Evolutionary conservation across 1,140 invertebrate genomes (phyloP), one percentile per base, ranked within the genome.

Genomic region (Aradophagus sp.): DNA sequence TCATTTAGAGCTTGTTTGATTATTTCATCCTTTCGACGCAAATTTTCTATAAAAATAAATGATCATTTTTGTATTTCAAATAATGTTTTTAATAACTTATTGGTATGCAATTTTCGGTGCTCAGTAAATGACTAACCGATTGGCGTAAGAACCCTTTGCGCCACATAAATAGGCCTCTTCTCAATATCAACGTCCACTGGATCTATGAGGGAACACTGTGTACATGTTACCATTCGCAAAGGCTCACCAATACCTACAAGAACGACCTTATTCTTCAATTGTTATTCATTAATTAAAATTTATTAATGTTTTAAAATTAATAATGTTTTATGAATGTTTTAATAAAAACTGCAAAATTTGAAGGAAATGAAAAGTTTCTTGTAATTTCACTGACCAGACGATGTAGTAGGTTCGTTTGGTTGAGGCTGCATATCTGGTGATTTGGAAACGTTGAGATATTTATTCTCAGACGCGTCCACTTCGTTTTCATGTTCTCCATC

Each of bases 131-230:
- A 23, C 56, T 71, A 89, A 94, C 92, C 92, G 85, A 93, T 87
- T 66, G 92, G 92, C 44, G 93, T 93, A 62, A 94, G 86, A 72
- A 93, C 91, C 62, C 92, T 91, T 82, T 94, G 90, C 2, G 93
- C 93, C 38, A 90, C 89, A 69, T 91, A 90, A 27, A 94, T 90
- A 14, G 92, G 89, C 67, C 90, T 87, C 76, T 91, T 89, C 56
- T 90, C 91, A 17, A 94, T 88, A 58, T 90, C 88, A 59, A 95
- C 93, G 82, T 95, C 92, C 29, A 90, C 89, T 11, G 94, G 93
- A 68, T 94, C 91, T 67, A 95, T 92, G 17, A 96, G 86, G 10
- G 89, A 87, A 35, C 89, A 89, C 74, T 91, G 86, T 42, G 88
- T 88, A 72, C 89, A 86, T 2, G 83, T 87, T 2, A 83, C 78